Evolutionary conservation across 1,140 invertebrate genomes (phyloP).

Genomic region (Sycophaga agraensis): DNA sequence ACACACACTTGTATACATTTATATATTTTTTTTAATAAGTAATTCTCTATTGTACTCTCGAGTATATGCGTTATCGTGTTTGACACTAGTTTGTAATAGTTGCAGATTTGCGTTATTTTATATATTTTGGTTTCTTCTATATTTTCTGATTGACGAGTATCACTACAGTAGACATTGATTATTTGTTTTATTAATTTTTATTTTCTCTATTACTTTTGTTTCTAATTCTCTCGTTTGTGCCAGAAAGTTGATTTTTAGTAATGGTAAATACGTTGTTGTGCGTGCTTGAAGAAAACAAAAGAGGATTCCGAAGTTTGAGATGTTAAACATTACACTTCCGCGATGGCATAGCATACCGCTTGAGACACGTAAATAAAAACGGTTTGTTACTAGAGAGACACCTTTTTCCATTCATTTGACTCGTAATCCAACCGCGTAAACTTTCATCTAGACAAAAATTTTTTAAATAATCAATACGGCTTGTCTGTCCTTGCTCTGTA

Average conservation of each 20-base stretch:
- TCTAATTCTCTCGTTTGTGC: conserved; percentile 16
- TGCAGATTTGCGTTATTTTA: conserved; percentile 6
- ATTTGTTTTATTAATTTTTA: not conserved
- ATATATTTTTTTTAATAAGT: conserved; percentile 28
- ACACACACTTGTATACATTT: conserved; percentile 22
- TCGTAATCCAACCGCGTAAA: too few species aligned
- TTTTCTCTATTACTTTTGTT: conserved; percentile 14
- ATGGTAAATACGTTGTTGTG: conserved; percentile 5
- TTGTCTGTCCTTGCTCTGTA: too few species aligned
- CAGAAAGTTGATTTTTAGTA: conserved; percentile 17
- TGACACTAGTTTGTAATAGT: conserved; percentile 20
- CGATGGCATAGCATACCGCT: too few species aligned
- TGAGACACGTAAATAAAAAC: too few species aligned
- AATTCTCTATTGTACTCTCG: conserved; percentile 10
- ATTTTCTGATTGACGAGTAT: conserved; percentile 17
- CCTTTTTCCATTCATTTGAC: too few species aligned
- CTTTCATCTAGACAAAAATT: too few species aligned
- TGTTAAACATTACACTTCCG: too few species aligned
- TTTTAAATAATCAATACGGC: too few species aligned
- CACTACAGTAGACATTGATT: not conserved
- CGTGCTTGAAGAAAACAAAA: not conserved
- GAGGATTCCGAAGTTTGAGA: conserved; percentile 12
- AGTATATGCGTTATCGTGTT: conserved; percentile 4
- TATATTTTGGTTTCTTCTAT: conserved; percentile 17
- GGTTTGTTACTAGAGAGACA: too few species aligned